These are phyloP conservation scores for Palythoa caribaeorum DNA, from an alignment of 92 coral and sea anemone species.

Conservation along the genomic window DNA sequence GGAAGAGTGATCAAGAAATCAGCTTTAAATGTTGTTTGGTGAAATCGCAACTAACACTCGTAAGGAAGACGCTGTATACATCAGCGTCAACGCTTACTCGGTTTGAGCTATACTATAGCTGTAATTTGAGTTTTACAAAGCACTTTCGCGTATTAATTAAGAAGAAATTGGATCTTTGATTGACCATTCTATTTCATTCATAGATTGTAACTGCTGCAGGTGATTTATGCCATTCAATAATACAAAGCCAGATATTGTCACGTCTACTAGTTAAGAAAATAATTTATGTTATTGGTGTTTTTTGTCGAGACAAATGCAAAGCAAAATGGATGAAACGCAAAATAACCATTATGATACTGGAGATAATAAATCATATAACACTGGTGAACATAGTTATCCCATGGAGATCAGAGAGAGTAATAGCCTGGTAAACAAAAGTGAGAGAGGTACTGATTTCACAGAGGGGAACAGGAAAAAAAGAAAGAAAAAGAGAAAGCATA, in stretches of 20 bases:
- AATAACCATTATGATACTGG: not conserved
- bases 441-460: conserved; percentile 23
- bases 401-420: not conserved
- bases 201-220: not conserved
- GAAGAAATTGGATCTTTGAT: not conserved
- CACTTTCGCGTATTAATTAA: not conserved
- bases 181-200: not conserved
- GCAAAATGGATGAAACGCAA: conserved; percentile 15
- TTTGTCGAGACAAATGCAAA: not conserved
- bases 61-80: not conserved
- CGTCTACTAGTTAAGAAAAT: not conserved
- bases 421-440: conserved; percentile 23
- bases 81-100: not conserved
- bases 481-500: conserved; percentile 22
- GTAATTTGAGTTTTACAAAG: conserved; percentile 1
- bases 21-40: not conserved
- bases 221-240: too few relatives aligned
- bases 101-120: not conserved
- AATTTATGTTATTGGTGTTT: not conserved
- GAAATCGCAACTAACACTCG: too few relatives aligned
- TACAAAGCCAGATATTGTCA: not conserved
- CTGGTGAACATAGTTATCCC: not conserved
- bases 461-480: conserved; percentile 64
- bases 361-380: not conserved
- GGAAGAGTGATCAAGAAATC: not conserved